These are phyloP conservation scores for Alsophila aescularia DNA, from an alignment of 2,888 invertebrate species.

Conservation along the genomic window DNA sequence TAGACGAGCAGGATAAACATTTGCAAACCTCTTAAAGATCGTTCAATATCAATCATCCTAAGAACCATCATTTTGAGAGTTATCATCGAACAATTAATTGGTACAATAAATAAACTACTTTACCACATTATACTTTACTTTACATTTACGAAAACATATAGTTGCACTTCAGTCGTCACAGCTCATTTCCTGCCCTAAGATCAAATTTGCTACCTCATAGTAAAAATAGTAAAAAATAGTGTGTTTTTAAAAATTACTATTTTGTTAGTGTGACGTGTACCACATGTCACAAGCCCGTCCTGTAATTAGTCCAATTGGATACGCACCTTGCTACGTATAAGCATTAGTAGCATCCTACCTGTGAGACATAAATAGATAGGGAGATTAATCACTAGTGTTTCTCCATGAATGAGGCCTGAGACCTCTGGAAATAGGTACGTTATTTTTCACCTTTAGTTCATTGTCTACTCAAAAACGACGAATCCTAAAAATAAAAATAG, in stretches of 20 bases:
- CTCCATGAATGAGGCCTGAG: too few relatives aligned
- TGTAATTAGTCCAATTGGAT: slow-evolving; percentile 76
- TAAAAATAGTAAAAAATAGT: slow-evolving; percentile 27
- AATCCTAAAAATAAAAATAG: too few relatives aligned
- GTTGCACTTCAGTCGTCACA: slow-evolving; percentile 13
- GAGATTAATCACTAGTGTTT: slow-evolving; percentile 2
- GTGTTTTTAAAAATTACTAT: slow-evolving; percentile 43
- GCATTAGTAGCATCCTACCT: slow-evolving; percentile 30
- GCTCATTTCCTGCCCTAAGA: not conserved
- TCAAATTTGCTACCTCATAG: too few relatives aligned
- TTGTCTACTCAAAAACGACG: too few relatives aligned
- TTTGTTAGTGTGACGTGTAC: slow-evolving; percentile 48
- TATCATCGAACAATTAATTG: too few relatives aligned
- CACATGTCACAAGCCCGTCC: slow-evolving; percentile 70
- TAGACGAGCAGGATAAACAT: too few relatives aligned
- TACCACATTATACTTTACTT: not conserved
- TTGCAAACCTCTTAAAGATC: too few relatives aligned
- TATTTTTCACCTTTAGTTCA: too few relatives aligned
- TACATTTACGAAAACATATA: slow-evolving; percentile 1
- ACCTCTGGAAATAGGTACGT: too few relatives aligned
- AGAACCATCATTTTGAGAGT: too few relatives aligned
- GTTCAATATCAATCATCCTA: too few relatives aligned
- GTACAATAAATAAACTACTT: too few relatives aligned
- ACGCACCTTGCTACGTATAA: slow-evolving; percentile 67
- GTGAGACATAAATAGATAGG: slow-evolving; percentile 28